Evolutionary conservation across 2,113 vertebrate species (phyloP), one percentile per base, ranked within the genome.

Genomic region (Indri indri): DNA sequence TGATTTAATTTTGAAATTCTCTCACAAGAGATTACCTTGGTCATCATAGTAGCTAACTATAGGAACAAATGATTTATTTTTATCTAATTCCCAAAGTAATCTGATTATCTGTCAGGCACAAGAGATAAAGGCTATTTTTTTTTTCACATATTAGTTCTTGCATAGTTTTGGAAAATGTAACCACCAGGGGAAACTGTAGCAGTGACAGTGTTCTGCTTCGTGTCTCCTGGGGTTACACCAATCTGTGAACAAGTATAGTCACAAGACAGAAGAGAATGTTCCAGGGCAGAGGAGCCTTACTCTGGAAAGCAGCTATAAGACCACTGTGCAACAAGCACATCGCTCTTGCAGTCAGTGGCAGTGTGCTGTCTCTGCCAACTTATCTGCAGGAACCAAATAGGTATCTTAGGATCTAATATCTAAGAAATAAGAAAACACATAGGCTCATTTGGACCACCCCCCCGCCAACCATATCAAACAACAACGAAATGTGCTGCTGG

Each of bases 21-120:
- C 63, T 95, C 93, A 92, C 1, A 81, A 70, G 77, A 81, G 79
- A 96, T 83, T 76, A 81, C 68, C 32, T 96, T 20, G 27, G 45
- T 94, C 70, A 91, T 95, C 73, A 92, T 6, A 91, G 57, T 54
- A 88, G 89, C 92, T 88, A 94, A 94, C 79, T 93, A 77, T 85
- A 93, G 68, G 52, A 84, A 92, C 54, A 95, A 59, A 77, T 79
- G 63, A 87, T 73, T 96, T 92, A 87, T 96, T 94, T 96, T 94
- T 52, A 94, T 66, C 88, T 84, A 91, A 68, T 90, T 90, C 83
- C 82, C 30, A 37, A 71, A 71, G 92, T 59, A 94, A 91, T 92
- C 85, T 83, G 92, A 91, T 87, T 76, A 95, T 91, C 37, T 86
- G 42, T 57, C 86, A 87, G 94, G 47, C 77, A 92, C 50, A 68